Conservation (phyloP, 64 coral and sea anemone species). For the Acropora yongei region DNA sequence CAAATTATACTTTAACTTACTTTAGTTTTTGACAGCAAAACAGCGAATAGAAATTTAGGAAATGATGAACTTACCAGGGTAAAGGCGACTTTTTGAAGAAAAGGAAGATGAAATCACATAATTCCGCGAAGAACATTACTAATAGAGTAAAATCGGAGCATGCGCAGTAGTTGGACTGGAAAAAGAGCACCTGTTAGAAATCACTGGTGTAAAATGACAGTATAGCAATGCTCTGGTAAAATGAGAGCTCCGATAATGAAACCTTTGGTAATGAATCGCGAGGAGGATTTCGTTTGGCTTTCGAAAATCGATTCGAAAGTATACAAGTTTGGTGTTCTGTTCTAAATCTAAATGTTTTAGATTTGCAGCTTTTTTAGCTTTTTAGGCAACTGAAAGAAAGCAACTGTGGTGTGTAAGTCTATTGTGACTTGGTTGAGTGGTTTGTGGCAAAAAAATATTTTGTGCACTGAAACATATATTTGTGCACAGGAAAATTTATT, state of each 20-base stretch:
- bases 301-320: no score
- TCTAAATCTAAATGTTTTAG: no score
- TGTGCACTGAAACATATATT: no score
- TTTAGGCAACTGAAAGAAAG: no score
- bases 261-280: no score
- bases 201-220: constrained; percentile 42
- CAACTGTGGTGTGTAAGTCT: no score
- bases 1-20: neutral
- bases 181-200: constrained; percentile 7
- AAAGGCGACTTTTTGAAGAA: neutral
- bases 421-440: no score
- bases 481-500: no score
- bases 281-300: no score
- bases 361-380: no score
- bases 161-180: neutral
- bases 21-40: neutral
- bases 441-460: no score
- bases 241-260: neutral
- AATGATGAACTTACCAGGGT: constrained; percentile 21
- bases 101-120: constrained; percentile 27
- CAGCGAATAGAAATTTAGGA: neutral
- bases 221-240: constrained; percentile 2
- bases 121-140: constrained; percentile 29
- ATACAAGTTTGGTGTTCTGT: no score
- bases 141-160: neutral